Evolutionary conservation across 2,797 vertebrate genomes (phyloP).

Genomic region (Morelia viridis): DNA sequence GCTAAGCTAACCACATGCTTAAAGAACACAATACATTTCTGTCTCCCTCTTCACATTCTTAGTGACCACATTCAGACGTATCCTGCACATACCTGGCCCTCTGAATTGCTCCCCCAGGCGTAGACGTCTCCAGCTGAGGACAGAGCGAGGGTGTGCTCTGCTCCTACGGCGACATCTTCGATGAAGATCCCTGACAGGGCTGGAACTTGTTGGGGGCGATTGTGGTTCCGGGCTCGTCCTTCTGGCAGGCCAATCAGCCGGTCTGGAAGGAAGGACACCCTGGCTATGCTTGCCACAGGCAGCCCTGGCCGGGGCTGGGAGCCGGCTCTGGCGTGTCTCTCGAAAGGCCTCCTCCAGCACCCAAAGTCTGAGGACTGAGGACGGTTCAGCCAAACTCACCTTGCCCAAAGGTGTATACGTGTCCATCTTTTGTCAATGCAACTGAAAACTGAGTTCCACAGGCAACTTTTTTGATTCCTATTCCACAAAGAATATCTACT

Average conservation of each 20-base stretch:
- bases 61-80: neutral
- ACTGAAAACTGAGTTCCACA: constrained; percentile 86
- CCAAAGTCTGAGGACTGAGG: no score
- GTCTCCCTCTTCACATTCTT: fast-evolving
- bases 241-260: constrained; percentile 83
- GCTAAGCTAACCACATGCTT: no score
- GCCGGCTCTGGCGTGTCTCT: neutral
- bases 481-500: constrained; percentile 83
- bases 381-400: constrained; percentile 62
- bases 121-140: constrained; percentile 79
- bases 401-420: constrained; percentile 83
- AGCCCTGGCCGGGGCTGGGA: neutral
- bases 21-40: no score
- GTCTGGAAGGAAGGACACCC: constrained; percentile 65
- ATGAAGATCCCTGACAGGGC: constrained; percentile 77
- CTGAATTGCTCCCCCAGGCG: constrained; percentile 84
- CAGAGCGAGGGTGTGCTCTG: constrained; percentile 80
- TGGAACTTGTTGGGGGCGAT: constrained; percentile 80
- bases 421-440: constrained; percentile 81
- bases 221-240: constrained; percentile 83
- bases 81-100: constrained; percentile 76
- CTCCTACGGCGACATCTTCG: constrained; percentile 81
- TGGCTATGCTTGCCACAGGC: no score
- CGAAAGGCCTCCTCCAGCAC: fast-evolving
- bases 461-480: constrained; percentile 83